Base-by-base conservation (phyloP, 2,888 invertebrate species). In the Metacarcinus magister region DNA sequence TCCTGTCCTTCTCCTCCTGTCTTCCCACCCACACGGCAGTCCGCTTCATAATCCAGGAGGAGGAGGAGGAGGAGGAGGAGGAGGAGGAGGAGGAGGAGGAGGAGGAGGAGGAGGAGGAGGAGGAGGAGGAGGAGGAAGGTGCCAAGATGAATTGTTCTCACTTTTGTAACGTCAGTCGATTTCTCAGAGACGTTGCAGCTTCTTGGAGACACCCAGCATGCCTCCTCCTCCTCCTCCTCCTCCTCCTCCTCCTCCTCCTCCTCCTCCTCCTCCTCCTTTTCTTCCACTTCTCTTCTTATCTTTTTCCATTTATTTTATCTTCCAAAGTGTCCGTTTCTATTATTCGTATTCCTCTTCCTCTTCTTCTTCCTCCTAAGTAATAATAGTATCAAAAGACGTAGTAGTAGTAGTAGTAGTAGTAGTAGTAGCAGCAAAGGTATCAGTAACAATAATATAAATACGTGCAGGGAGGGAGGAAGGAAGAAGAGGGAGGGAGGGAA, bases 131-230 rank as follows among this genome's bases (percentile, higher is more conserved):
- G n/a, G n/a, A n/a, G n/a, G n/a, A n/a, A n/a, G n/a, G n/a, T n/a
- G n/a, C n/a, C 7, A 23, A 82, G 82, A 82, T 82, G 82, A 82
- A 82, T 82, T 82, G 82, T 82, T 32, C 82, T 32, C 82, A 82
- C 32, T 82, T 82, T 82, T 82, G 32, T 23, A 5, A 0, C 82
- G 82, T 82, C 32, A 32, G 82, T 82, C 82, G 82, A 82, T 82
- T 82, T 82, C 82, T 82, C 82, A 82, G 32, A 28, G 82, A 32
- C 32, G 82, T 32, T 28, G 28, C 82, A 82, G 82, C 82, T 82
- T 82, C 32, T 28, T 32, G 82, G 32, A 82, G 82, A 82, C 82
- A 82, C 32, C 32, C 82, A 7, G 32, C 82, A 10, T 23, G 32
- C 82, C 32, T n/a, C 82, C 82, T 82, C 82, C 32, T 32, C 32